Percentiles rank a stretch among this genome's conserved stretches.
Evolutionary conservation across 1,140 invertebrate genomes (phyloP).

Genomic region (Atta colombica): DNA sequence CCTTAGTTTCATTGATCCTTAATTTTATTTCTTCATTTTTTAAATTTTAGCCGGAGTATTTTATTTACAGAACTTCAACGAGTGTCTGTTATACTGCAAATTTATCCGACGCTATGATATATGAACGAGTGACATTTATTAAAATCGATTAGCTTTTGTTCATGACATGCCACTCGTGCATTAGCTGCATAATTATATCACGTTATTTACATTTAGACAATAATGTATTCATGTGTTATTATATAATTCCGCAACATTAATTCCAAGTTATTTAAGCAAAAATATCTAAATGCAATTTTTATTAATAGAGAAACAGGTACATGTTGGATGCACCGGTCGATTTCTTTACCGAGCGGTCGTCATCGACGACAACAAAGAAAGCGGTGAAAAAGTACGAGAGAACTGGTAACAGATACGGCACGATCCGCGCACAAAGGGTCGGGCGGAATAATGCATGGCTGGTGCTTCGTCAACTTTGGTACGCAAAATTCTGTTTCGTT

Average conservation of each 20-base stretch:
- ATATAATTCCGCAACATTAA: constrained; percentile 5
- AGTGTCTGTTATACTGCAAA: constrained; percentile 22
- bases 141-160: constrained; percentile 49
- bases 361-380: neutral
- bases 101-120: constrained; percentile 18
- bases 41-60: neutral
- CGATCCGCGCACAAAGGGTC: constrained; percentile 59
- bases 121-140: constrained; percentile 32
- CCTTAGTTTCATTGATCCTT: too few relatives aligned
- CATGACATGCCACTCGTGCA: neutral
- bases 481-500: constrained; percentile 71
- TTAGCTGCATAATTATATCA: neutral
- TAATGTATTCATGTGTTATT: constrained; percentile 15
- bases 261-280: neutral
- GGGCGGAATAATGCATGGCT: constrained; percentile 68
- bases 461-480: constrained; percentile 68
- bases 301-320: neutral
- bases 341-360: constrained; percentile 16
- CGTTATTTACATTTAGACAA: neutral
- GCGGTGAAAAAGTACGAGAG: neutral
- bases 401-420: constrained; percentile 58
- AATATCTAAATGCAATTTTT: neutral
- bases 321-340: constrained; percentile 4
- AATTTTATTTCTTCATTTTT: neutral
- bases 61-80: neutral